phyloP scores from a whole-genome alignment of 2,113 vertebrate species.

The Clarias batrachus region DNA sequence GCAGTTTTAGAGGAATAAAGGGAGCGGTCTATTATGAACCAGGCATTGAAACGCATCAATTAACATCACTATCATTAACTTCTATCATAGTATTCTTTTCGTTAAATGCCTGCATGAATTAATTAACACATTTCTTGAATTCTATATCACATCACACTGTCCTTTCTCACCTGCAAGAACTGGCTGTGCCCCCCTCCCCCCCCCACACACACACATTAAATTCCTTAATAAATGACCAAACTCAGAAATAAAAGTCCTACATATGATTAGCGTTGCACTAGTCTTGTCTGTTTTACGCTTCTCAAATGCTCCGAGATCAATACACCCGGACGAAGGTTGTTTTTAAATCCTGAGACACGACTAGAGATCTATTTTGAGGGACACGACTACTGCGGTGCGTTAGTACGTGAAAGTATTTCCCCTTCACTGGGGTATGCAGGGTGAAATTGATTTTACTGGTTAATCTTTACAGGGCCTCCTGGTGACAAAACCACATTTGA shows the following conservation, averaged over 20 bases:
- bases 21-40: neutral
- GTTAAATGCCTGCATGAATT: neutral
- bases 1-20: neutral
- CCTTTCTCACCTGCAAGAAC: no score
- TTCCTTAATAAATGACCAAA: neutral
- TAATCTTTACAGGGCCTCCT: slow-evolving; percentile 72
- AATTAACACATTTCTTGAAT: neutral
- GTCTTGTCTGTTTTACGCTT: no score
- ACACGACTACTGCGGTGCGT: slow-evolving; percentile 42
- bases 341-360: neutral
- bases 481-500: slow-evolving; percentile 51
- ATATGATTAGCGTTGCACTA: neutral
- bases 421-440: slow-evolving; percentile 58
- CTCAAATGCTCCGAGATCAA: slow-evolving; percentile 6
- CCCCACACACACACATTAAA: no score
- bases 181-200: no score
- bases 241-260: neutral
- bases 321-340: neutral
- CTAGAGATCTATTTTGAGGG: neutral
- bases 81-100: neutral
- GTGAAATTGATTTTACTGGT: slow-evolving; percentile 68
- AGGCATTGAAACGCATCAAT: neutral
- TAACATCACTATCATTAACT: neutral
- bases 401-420: slow-evolving; percentile 49
- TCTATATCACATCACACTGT: neutral